Evolutionary conservation across 2,113 vertebrate species (phyloP).

Genomic region (Apteryx mantelli): DNA sequence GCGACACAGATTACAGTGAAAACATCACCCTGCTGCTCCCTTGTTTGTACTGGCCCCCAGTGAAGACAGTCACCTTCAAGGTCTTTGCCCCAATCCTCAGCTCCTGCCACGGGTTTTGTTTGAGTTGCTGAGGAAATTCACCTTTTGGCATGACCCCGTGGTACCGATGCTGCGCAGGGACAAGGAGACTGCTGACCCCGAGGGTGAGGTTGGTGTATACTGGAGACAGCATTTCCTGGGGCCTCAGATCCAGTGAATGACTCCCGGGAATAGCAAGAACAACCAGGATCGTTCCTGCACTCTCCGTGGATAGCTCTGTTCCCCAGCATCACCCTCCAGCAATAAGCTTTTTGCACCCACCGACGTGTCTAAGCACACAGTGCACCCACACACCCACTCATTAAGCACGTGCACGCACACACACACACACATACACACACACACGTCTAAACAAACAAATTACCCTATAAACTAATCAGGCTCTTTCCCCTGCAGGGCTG

Average conservation of each 20-base stretch:
- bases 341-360: not conserved
- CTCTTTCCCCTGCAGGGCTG: not conserved
- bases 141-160: not conserved
- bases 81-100: not conserved
- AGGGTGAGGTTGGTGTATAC: not conserved
- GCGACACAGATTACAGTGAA: conserved; percentile 39
- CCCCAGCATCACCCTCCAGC: not conserved
- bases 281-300: not conserved
- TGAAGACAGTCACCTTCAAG: conserved; percentile 40
- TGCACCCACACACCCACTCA: not conserved
- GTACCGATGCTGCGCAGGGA: accelerated
- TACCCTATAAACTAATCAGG: not conserved
- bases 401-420: not conserved
- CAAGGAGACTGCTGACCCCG: not conserved
- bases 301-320: not conserved
- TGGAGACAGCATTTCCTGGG: not conserved
- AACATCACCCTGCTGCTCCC: conserved; percentile 38
- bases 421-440: not conserved
- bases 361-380: not conserved
- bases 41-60: conserved; percentile 39
- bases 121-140: not conserved
- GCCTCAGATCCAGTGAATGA: not conserved
- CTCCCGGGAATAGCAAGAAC: not conserved
- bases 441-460: not conserved
- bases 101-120: not conserved